Conservation (phyloP, 1,140 invertebrate species). For the Episyrphus balteatus region DNA sequence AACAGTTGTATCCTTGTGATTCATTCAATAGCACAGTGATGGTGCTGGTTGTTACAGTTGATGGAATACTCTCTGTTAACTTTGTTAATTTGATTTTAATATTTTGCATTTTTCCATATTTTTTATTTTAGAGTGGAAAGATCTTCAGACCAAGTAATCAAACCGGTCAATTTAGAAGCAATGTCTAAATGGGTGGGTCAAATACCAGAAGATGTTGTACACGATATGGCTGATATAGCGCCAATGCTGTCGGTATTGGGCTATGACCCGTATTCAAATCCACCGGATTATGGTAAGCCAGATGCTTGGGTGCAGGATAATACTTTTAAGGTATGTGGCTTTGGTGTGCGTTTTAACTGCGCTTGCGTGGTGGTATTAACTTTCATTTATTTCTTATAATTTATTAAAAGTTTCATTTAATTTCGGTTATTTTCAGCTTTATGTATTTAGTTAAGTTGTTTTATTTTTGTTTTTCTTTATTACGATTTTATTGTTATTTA, state of each 20-base stretch:
- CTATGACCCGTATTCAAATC: slow-evolving; percentile 89
- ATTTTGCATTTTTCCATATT: not conserved
- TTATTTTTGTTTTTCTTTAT: too few species aligned
- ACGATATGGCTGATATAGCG: slow-evolving; percentile 81
- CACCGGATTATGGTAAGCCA: slow-evolving; percentile 82
- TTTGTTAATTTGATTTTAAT: too few species aligned
- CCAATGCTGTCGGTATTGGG: slow-evolving; percentile 86
- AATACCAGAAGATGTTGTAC: slow-evolving; percentile 81
- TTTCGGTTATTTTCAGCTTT: too few species aligned
- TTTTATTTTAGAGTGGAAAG: slow-evolving; percentile 75
- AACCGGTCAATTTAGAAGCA: slow-evolving; percentile 94
- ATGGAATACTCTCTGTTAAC: too few species aligned
- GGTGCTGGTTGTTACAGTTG: too few species aligned
- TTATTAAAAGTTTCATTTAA: too few species aligned
- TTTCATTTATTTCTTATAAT: too few species aligned
- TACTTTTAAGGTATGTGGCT: slow-evolving; percentile 43
- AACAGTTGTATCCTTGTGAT: too few species aligned
- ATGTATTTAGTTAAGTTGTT: too few species aligned
- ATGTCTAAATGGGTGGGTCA: slow-evolving; percentile 92
- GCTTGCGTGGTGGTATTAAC: not conserved
- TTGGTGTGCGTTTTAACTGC: too few species aligned
- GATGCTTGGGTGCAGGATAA: slow-evolving; percentile 76
- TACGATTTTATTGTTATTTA: too few species aligned
- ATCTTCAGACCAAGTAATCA: slow-evolving; percentile 97
- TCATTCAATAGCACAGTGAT: too few species aligned